These are phyloP conservation scores for Boulengeromyrus knoepffleri DNA, from an alignment of 2,113 vertebrate genomes.

Conservation along the genomic window DNA sequence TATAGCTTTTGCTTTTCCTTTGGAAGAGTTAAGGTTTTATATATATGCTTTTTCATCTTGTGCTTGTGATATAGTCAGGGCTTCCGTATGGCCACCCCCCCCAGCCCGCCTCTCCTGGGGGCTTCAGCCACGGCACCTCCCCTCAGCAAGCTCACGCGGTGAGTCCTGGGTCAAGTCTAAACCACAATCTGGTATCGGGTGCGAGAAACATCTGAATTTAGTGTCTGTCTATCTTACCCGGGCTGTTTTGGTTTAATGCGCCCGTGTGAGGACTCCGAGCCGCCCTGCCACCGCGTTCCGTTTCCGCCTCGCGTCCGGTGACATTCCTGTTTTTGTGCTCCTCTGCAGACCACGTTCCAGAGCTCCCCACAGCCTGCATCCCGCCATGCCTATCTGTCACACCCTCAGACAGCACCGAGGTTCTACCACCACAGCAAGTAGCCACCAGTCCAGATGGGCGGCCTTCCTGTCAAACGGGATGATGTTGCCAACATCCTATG, in stretches of 20 bases:
- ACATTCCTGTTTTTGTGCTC: not conserved
- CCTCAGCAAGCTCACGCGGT: constrained; percentile 40
- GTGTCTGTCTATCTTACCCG: not conserved
- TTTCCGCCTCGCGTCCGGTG: not conserved
- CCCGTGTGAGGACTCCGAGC: not conserved
- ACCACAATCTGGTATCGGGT: not conserved
- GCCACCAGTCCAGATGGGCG: not conserved
- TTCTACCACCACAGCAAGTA: constrained; percentile 66
- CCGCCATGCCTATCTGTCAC: constrained; percentile 65
- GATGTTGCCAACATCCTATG: not conserved
- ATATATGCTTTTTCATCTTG: not conserved
- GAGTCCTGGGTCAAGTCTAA: constrained; percentile 7
- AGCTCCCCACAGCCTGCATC: constrained; percentile 56
- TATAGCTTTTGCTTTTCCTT: not conserved
- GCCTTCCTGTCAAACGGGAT: not conserved
- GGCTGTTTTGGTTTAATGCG: not conserved
- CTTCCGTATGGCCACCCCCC: constrained; percentile 49
- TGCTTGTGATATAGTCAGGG: constrained; percentile 34
- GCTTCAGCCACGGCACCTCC: constrained; percentile 46
- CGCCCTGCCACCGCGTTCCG: not conserved
- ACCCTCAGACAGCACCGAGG: constrained; percentile 58
- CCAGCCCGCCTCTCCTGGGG: constrained; percentile 52
- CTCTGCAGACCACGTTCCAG: constrained; percentile 59
- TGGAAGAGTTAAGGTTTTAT: not conserved
- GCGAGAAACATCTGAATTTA: not conserved